Percentiles rank a stretch among this genome's conserved stretches.
phyloP scores from a whole-genome alignment of 2,888 invertebrate genomes.

The Charanyca ferruginea region DNA sequence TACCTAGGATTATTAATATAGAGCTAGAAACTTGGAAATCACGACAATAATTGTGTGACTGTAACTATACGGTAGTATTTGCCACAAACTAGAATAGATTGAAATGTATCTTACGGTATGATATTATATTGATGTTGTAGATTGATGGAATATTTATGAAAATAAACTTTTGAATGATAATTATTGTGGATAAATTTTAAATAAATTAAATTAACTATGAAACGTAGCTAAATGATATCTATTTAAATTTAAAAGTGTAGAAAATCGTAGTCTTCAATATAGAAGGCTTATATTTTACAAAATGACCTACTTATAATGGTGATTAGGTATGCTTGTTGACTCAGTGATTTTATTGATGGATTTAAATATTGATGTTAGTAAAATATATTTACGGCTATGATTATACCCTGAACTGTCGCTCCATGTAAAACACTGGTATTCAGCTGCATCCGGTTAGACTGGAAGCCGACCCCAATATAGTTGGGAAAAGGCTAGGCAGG shows the following conservation, averaged over 20 bases:
- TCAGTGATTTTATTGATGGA: not conserved
- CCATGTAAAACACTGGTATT: too few species aligned
- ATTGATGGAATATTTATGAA: conserved; percentile 45
- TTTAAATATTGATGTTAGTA: not conserved
- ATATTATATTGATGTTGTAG: conserved; percentile 47
- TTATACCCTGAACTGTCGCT: too few species aligned
- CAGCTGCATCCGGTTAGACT: too few species aligned
- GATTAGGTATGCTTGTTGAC: not conserved
- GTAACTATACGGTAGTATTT: conserved; percentile 62
- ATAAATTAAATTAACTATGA: conserved; percentile 31
- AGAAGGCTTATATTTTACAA: conserved; percentile 27
- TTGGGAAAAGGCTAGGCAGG: too few species aligned
- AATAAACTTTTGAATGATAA: conserved; percentile 34
- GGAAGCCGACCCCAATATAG: too few species aligned
- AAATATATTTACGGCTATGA: too few species aligned
- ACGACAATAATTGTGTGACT: conserved; percentile 65
- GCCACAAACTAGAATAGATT: conserved; percentile 58
- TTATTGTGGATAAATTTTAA: conserved; percentile 48
- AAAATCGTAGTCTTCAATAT: conserved; percentile 4
- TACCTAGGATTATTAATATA: conserved; percentile 41
- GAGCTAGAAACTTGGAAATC: conserved; percentile 55
- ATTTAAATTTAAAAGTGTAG: conserved; percentile 26
- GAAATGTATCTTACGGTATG: conserved; percentile 38
- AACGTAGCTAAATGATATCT: conserved; percentile 38
- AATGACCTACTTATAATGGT: not conserved